Evolutionary conservation across 1,140 invertebrate genomes (phyloP).

Genomic region (Hydropsyche tenuis): DNA sequence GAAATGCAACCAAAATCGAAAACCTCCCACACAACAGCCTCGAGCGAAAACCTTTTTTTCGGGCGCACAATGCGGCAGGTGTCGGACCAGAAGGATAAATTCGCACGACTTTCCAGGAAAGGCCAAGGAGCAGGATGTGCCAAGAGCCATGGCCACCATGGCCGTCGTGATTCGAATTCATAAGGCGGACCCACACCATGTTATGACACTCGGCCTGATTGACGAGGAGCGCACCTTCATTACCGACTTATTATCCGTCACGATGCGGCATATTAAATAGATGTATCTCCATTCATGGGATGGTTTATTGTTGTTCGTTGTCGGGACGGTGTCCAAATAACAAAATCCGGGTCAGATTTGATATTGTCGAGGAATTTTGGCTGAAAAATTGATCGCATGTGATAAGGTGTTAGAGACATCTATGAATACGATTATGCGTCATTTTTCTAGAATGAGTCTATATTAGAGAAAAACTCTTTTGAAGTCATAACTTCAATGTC

Average conservation of each 20-base stretch:
- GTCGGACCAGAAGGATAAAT: slow-evolving; percentile 22
- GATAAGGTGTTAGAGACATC: too few relatives aligned
- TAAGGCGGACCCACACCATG: not conserved
- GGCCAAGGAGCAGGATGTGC: not conserved
- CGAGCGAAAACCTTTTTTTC: slow-evolving; percentile 13
- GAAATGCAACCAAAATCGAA: too few relatives aligned
- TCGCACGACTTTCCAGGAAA: slow-evolving; percentile 24
- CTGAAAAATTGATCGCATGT: too few relatives aligned
- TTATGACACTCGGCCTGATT: not conserved
- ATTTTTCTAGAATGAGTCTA: too few relatives aligned
- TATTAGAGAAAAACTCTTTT: too few relatives aligned
- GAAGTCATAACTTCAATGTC: too few relatives aligned
- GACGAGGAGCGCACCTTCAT: slow-evolving; percentile 9
- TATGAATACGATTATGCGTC: too few relatives aligned
- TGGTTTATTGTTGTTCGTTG: not conserved
- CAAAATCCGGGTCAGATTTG: slow-evolving; percentile 19
- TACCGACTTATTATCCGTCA: slow-evolving; percentile 7
- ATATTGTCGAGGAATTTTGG: too few relatives aligned
- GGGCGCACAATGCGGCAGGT: slow-evolving; percentile 16
- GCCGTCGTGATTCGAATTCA: not conserved
- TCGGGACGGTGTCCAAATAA: slow-evolving; percentile 25
- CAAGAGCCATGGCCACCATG: too few relatives aligned
- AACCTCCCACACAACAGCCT: too few relatives aligned
- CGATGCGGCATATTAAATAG: slow-evolving; percentile 17
- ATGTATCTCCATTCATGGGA: slow-evolving; percentile 13